Evolutionary conservation across 1,140 invertebrate genomes (phyloP), one percentile per base, ranked within the genome.

Genomic region (Zaprionus vittiger): DNA sequence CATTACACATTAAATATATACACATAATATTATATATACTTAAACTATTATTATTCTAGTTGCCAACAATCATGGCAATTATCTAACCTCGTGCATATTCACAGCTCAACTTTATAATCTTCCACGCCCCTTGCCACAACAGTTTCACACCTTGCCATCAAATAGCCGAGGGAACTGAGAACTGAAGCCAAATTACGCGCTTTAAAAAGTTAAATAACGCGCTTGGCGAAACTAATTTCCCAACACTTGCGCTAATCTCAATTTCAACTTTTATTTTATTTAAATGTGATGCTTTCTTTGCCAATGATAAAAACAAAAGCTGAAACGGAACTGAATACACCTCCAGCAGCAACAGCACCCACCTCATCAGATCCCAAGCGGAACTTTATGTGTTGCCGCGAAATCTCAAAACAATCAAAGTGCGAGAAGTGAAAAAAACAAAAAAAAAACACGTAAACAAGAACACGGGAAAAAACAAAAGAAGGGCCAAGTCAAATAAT

Each of bases 361-460:
- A 37, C 14, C 55, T 57, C 41, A 47, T 34, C 63, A 31, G 34
- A 37, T 54, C 41, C 52, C 70, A 59, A 41, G 63, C 77, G 73
- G 55, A 78, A 89, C 73, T 89, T 89, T 86, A 86, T 86, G 84
- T 89, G 83, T 83, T 89, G 81, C 84, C 78, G 81, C 84, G 80
- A 87, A 87, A 87, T 87, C 83, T 87, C 83, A 87, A 87, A 87
- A 87, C 84, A 87, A 87, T 87, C 84, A 87, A 89, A 89, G 78
- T 87, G 63, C 81, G 72, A 52, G 73, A 77, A 77, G 72, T 75
- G 73, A 66, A 75, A 62, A 52, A 70, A 41, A n/a, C 37, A 73
- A 67, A 66, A 59, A 60, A 60, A 70, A 34, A 56, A 65, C 49
- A 66, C 22, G 41, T 44, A 71, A 74, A 81, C 47, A 74, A 49